phyloP scores from a whole-genome alignment of 2,113 vertebrate genomes.

The Mohoua ochrocephala region DNA sequence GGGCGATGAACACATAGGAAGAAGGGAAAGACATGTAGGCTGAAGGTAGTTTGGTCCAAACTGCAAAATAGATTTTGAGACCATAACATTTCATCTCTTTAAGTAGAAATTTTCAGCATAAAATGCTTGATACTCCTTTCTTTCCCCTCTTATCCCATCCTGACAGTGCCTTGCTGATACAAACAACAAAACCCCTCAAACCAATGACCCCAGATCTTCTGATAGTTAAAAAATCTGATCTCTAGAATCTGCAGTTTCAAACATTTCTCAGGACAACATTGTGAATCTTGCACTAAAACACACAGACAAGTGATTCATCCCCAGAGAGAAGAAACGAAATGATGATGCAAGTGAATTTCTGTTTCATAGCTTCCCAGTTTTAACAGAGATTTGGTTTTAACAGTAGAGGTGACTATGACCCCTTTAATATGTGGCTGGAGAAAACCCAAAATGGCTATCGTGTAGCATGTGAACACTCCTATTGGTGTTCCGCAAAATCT shows the following conservation, averaged over 20 bases:
- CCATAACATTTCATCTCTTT: background rate
- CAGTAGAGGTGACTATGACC: background rate
- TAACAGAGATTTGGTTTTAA: background rate
- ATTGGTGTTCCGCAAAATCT: background rate
- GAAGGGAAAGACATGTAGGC: background rate
- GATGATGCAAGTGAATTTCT: background rate
- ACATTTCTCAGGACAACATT: background rate
- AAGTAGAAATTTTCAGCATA: background rate
- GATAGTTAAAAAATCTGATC: background rate
- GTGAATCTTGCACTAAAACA: background rate
- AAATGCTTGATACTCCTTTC: background rate
- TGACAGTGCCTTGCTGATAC: background rate
- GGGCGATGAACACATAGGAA: background rate
- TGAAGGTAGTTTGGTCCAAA: background rate
- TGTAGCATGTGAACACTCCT: background rate
- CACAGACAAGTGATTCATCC: background rate
- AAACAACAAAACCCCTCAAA: background rate
- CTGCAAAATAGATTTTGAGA: background rate
- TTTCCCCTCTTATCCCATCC: background rate
- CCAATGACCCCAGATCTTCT: background rate
- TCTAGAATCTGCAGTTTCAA: background rate
- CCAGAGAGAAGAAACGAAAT: background rate
- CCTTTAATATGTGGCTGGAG: background rate
- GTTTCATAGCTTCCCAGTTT: background rate
- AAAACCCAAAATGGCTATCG: background rate